Percentiles rank a stretch among this genome's conserved stretches.
Conservation (phyloP, 1,140 invertebrate species). For the Branchinecta lynchi region DNA sequence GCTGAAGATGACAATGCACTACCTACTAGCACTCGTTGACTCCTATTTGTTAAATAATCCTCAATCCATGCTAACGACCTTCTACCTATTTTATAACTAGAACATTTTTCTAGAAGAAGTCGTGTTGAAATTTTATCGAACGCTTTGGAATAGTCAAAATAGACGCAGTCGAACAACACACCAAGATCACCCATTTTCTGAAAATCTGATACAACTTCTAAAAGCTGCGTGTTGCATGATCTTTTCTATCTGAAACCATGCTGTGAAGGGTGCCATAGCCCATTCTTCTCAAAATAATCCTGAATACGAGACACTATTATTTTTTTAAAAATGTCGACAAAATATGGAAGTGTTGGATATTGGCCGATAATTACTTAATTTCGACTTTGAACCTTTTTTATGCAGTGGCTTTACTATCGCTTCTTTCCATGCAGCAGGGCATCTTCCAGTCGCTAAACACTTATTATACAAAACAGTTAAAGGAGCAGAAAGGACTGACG, state of each 20-base stretch:
- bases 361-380: background rate
- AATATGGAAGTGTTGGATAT: background rate
- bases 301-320: background rate
- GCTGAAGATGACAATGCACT: background rate
- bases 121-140: background rate
- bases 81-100: background rate
- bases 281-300: background rate
- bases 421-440: too few relatives aligned
- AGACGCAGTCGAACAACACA: background rate
- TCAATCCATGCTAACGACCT: background rate
- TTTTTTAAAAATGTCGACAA: background rate
- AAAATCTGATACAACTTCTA: background rate
- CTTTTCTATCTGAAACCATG: background rate
- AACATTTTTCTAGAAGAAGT: background rate
- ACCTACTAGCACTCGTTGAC: background rate
- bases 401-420: too few relatives aligned
- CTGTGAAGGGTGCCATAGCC: background rate
- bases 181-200: background rate
- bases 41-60: background rate
- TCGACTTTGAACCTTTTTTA: too few relatives aligned
- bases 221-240: background rate
- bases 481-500: too few relatives aligned
- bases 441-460: too few relatives aligned
- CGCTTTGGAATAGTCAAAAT: background rate
- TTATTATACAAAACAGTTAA: too few relatives aligned